Evolutionary conservation across 1,140 invertebrate species (phyloP).

Genomic region (Myzus persicae): DNA sequence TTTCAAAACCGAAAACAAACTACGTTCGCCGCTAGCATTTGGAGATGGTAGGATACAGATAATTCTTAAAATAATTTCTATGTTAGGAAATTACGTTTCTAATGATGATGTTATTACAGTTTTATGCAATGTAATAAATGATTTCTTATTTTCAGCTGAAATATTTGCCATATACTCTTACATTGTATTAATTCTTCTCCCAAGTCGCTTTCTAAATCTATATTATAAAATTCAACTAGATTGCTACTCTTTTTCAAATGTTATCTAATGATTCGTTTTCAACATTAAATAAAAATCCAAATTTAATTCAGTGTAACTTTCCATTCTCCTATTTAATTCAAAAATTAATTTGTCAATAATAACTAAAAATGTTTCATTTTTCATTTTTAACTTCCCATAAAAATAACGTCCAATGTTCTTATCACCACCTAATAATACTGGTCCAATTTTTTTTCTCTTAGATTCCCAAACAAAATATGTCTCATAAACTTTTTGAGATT

Average conservation of each 20-base stretch:
- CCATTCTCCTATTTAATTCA: too few relatives aligned
- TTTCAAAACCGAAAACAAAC: too few relatives aligned
- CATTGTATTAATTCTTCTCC: conserved; percentile 16
- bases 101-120: not conserved
- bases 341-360: conserved; percentile 3
- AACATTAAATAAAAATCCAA: too few relatives aligned
- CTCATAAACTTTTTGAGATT: too few relatives aligned
- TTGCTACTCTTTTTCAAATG: not conserved
- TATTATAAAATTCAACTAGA: not conserved
- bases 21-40: too few relatives aligned
- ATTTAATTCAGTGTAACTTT: too few relatives aligned
- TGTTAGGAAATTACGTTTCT: conserved; percentile 10
- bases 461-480: too few relatives aligned
- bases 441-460: too few relatives aligned
- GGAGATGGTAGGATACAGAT: too few relatives aligned
- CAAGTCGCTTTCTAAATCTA: not conserved
- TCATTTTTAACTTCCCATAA: conserved; percentile 27
- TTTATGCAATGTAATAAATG: conserved; percentile 23
- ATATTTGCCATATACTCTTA: not conserved
- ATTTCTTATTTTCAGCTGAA: not conserved
- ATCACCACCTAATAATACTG: too few relatives aligned
- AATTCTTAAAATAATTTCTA: too few relatives aligned
- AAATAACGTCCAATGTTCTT: conserved; percentile 39
- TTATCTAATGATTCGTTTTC: not conserved
- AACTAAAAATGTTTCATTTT: conserved; percentile 26